Evolutionary conservation across 2,888 invertebrate genomes (phyloP).

Genomic region (Rhogogaster chlorosoma): DNA sequence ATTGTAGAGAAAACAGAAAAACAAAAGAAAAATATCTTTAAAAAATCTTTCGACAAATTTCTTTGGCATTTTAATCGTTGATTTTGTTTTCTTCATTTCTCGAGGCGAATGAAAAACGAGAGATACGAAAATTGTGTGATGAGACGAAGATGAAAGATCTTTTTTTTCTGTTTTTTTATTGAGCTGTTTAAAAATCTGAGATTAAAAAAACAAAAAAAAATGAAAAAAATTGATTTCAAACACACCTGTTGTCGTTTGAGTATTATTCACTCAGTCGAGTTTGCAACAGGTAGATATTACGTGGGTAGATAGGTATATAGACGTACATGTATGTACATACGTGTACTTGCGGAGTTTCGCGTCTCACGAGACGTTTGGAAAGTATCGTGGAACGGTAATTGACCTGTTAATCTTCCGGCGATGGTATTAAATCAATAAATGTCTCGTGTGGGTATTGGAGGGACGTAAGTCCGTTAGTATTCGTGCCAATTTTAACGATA

Average conservation of each 20-base stretch:
- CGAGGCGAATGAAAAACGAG: too few species aligned
- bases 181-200: not conserved
- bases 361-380: constrained; percentile 12
- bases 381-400: constrained; percentile 29
- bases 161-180: too few species aligned
- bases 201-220: not conserved
- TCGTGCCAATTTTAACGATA: constrained; percentile 9
- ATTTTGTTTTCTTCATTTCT: too few species aligned
- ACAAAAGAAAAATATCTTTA: not conserved
- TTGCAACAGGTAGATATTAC: constrained; percentile 35
- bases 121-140: too few species aligned
- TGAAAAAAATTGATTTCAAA: not conserved
- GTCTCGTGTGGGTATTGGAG: not conserved
- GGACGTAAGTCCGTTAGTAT: not conserved
- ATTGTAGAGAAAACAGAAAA: too few species aligned
- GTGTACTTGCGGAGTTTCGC: not conserved
- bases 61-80: not conserved
- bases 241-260: constrained; percentile 37
- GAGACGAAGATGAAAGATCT: too few species aligned
- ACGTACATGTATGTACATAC: not conserved
- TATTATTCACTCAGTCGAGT: not conserved
- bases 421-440: constrained; percentile 43
- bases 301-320: not conserved
- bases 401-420: constrained; percentile 42
- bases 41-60: not conserved